Conservation (phyloP, 1,140 invertebrate species). For the Lineus longissimus region DNA sequence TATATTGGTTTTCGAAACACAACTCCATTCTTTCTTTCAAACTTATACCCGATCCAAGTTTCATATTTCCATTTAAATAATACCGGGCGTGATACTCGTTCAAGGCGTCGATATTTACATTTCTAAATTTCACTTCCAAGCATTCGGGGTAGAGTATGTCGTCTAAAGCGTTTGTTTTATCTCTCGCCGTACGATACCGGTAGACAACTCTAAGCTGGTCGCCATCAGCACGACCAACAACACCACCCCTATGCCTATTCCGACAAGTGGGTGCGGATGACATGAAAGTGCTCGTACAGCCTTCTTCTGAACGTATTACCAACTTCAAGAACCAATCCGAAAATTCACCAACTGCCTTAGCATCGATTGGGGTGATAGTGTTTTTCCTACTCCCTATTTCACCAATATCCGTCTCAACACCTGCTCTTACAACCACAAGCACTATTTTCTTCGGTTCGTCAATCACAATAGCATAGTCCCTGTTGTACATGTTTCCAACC, state of each 20-base stretch:
- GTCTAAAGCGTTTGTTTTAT: neutral
- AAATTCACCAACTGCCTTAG: neutral
- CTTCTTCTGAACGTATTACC: neutral
- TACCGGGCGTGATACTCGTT: neutral
- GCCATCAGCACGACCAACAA: no score
- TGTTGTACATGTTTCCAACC: neutral
- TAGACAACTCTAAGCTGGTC: neutral
- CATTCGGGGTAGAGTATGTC: neutral
- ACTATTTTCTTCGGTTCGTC: neutral
- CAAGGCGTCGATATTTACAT: neutral
- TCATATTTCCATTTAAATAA: neutral
- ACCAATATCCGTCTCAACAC: neutral
- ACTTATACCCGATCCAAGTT: neutral
- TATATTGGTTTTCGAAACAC: neutral
- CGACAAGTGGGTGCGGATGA: neutral
- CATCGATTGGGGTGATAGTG: neutral
- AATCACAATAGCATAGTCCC: neutral
- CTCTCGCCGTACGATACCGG: neutral
- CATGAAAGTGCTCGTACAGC: neutral
- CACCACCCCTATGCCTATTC: no score
- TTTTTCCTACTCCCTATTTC: neutral
- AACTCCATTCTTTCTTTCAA: neutral
- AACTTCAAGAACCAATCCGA: neutral
- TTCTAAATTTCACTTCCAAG: neutral
- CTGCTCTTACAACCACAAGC: neutral